phyloP scores from a whole-genome alignment of 2,888 invertebrate genomes.

The Sinohyriopsis cumingii region DNA sequence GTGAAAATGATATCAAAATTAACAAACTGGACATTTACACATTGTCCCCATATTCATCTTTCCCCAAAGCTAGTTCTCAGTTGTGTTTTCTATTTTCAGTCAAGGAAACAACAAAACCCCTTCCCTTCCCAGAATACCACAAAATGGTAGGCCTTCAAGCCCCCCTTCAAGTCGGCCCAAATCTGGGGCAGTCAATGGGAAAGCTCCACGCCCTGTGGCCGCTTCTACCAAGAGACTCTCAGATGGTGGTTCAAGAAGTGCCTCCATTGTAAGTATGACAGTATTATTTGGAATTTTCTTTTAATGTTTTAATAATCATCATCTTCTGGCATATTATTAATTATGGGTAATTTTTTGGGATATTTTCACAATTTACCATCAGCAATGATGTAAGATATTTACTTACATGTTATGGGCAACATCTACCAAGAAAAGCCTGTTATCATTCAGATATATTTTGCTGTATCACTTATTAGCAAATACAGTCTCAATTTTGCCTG shows the following conservation, averaged over 20 bases:
- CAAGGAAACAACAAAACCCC: constrained; percentile 42
- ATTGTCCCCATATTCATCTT: neutral
- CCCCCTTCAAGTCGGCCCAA: constrained; percentile 51
- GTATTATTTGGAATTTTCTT: no score
- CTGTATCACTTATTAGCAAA: no score
- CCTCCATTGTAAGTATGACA: constrained; percentile 29
- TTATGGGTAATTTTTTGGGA: no score
- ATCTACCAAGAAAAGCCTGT: no score
- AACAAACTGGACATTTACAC: neutral
- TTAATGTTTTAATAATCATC: no score
- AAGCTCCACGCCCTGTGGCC: constrained; percentile 27
- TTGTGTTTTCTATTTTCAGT: constrained; percentile 15
- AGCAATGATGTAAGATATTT: no score
- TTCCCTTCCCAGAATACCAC: constrained; percentile 63
- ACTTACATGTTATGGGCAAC: no score
- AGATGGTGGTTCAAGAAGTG: constrained; percentile 11
- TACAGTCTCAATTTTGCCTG: no score
- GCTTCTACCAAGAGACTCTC: constrained; percentile 31
- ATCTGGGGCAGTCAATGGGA: constrained; percentile 47
- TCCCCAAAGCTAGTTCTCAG: neutral
- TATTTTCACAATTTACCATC: no score
- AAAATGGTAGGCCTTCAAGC: constrained; percentile 53
- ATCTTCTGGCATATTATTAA: no score
- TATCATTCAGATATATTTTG: no score
- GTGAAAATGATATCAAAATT: no score